Base-by-base conservation (phyloP, 2,797 vertebrate species). In the Anisognathus igniventris region DNA sequence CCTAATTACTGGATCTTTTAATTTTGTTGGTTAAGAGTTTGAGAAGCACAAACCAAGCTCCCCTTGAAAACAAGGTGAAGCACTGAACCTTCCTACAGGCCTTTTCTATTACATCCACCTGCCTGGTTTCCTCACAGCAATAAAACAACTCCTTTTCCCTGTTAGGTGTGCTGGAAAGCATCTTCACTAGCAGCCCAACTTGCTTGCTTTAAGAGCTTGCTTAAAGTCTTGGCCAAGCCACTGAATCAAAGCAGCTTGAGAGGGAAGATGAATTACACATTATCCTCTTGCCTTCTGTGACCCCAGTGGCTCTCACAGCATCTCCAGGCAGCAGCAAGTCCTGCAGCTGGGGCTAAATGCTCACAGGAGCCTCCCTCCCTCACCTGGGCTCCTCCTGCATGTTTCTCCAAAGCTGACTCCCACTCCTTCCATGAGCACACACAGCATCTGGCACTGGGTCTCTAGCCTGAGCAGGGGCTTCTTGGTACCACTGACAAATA, bases 401-500 rank as follows among this genome's bases (percentile, higher is more conserved):
- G 27, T 12, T 12, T 44, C 47, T 68, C 48, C 54, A 58, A 50
- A 35, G 62, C 45, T 74, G 75, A 39, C 20, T 73, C 44, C 24
- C 18, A 4, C 56, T 65, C 51, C 12, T 48, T 54, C 70, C 31
- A 39, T 0, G 2, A 74, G 64, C 7, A 2, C n/a, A 39, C 7
- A 9, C n/a, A 64, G 77, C 74, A 81, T 27, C 88, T 84, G 73
- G 70, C 70, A 60, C 62, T 3, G 3, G 76, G 80, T 39, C 77
- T 44, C 53, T 2, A 70, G 60, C 37, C 40, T 50, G 66, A 81
- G 74, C n/a, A 62, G 70, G 70, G 86, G 70, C 53, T 94, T 89
- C 64, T 61, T 74, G 66, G 37, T 87, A 60, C 30, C 58, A 74
- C 83, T 50, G 75, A 47, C 78, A 90, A 72, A 96, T 92, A 95